These are phyloP conservation scores for Neogale vison DNA, from an alignment of 2,113 vertebrate species.

Conservation along the genomic window DNA sequence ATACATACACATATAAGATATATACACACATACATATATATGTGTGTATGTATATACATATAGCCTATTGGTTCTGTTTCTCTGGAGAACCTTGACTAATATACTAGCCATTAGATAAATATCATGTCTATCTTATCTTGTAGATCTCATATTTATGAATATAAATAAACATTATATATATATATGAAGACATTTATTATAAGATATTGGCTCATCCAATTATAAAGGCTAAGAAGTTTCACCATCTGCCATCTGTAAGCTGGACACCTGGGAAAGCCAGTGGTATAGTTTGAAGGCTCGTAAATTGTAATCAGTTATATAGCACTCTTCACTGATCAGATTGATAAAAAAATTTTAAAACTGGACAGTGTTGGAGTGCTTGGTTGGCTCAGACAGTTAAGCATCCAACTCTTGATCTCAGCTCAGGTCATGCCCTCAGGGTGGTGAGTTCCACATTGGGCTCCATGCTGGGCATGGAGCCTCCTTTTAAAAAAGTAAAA, in stretches of 20 bases:
- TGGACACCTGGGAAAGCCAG: not conserved
- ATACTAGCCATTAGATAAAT: not conserved
- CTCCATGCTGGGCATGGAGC: not conserved
- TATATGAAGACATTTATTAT: not conserved
- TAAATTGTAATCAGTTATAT: not conserved
- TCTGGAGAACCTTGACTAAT: not conserved
- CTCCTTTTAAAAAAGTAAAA: not conserved
- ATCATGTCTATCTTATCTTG: not conserved
- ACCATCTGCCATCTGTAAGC: not conserved
- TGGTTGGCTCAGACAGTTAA: not conserved
- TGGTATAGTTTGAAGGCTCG: not conserved
- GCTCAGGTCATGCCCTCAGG: not conserved
- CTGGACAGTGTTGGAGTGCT: not conserved
- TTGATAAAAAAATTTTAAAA: not conserved
- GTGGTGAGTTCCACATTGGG: not conserved
- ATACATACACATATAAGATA: not conserved
- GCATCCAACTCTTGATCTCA: not conserved
- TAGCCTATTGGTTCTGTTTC: not conserved
- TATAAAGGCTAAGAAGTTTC: not conserved
- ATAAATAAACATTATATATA: not conserved
- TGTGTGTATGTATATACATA: not conserved
- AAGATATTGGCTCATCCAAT: not conserved
- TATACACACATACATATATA: not conserved
- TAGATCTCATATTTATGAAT: not conserved
- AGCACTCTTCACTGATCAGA: not conserved